Evolutionary conservation across 2,113 vertebrate genomes (phyloP).

Genomic region (Phoxinus phoxinus): DNA sequence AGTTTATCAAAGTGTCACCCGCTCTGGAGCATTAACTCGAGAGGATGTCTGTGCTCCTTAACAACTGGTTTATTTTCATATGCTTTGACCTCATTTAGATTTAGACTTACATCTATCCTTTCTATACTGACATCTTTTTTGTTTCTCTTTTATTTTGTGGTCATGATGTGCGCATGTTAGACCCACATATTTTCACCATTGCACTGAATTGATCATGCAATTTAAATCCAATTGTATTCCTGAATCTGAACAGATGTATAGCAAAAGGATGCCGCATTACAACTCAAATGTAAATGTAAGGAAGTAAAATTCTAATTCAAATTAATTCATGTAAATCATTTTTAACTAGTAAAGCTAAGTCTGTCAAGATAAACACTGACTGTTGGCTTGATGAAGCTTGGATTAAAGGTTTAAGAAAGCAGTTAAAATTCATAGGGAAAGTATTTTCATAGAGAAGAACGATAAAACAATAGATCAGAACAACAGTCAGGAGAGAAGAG

Average conservation of each 20-base stretch:
- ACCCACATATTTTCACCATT: neutral
- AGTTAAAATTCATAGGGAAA: neutral
- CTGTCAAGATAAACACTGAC: neutral
- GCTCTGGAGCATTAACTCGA: conserved; percentile 53
- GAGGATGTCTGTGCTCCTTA: conserved; percentile 37
- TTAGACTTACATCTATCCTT: neutral
- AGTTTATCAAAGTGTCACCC: conserved; percentile 56
- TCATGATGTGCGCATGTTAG: neutral
- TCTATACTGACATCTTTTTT: conserved; percentile 35
- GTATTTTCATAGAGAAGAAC: neutral
- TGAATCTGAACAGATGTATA: neutral
- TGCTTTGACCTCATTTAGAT: conserved; percentile 24
- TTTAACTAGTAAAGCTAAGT: neutral
- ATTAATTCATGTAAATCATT: neutral
- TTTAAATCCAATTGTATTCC: neutral
- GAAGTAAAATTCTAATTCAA: neutral
- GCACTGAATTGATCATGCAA: neutral
- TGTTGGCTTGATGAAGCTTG: neutral
- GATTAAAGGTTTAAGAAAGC: neutral
- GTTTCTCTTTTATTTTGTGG: conserved; percentile 2
- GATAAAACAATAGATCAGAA: neutral
- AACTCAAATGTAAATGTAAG: neutral
- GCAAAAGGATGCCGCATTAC: neutral
- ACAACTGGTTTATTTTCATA: conserved; percentile 16
- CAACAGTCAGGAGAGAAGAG: neutral